Conservation (phyloP, 2,113 vertebrate genomes). For the Capreolus pygargus region DNA sequence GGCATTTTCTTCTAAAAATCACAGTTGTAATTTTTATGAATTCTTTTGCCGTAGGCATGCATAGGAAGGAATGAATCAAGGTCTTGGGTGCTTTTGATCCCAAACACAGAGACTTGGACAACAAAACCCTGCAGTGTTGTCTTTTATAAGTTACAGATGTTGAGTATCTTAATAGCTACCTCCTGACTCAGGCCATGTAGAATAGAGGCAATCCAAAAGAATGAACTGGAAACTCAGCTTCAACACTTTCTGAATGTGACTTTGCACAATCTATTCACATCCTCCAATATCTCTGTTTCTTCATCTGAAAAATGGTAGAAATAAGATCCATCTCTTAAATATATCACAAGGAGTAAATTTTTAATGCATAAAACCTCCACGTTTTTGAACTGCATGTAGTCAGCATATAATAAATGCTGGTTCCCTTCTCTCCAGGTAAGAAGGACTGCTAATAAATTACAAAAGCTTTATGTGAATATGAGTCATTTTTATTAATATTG, state of each 20-base stretch:
- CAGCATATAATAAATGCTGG: background rate
- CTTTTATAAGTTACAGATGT: background rate
- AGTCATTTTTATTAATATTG: constrained; percentile 11
- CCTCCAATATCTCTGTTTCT: background rate
- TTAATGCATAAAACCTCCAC: background rate
- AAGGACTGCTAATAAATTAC: constrained; percentile 28
- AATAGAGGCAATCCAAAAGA: background rate
- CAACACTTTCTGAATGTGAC: background rate
- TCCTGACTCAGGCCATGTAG: background rate
- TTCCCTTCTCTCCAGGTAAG: background rate
- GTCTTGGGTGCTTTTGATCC: background rate
- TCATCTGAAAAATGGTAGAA: constrained; percentile 17
- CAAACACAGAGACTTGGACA: background rate
- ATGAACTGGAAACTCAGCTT: background rate
- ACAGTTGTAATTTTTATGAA: background rate
- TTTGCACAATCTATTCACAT: background rate
- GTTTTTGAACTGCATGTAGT: background rate
- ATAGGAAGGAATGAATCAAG: background rate
- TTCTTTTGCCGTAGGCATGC: background rate
- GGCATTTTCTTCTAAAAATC: background rate
- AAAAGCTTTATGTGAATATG: background rate
- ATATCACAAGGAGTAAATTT: background rate
- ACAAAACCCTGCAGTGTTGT: background rate
- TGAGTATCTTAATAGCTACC: background rate
- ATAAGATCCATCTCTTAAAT: background rate